Conservation (phyloP, 2,888 invertebrate genomes). For the Drosophila peninsularis region DNA sequence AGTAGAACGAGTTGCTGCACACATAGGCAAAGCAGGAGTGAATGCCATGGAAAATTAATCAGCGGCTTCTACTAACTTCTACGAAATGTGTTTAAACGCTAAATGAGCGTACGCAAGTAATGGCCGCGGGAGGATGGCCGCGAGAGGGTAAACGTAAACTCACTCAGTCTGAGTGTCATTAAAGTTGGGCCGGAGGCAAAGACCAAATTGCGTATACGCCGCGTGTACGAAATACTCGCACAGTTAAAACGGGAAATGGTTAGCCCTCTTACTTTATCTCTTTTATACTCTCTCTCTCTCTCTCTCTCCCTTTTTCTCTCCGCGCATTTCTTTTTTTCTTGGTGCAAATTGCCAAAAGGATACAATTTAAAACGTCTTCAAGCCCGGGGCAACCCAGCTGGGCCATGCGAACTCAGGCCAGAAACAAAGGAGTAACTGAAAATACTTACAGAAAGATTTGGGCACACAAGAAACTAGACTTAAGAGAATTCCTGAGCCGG, state of each 20-base stretch:
- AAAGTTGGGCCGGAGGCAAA: slow-evolving; percentile 30
- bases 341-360: slow-evolving; percentile 49
- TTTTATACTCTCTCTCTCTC: not conserved
- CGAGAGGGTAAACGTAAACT: slow-evolving; percentile 17
- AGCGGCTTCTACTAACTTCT: slow-evolving; percentile 24
- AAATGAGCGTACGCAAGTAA: slow-evolving; percentile 45
- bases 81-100: slow-evolving; percentile 48
- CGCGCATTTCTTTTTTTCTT: slow-evolving; percentile 3
- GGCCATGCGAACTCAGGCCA: slow-evolving; percentile 11
- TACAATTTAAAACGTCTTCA: slow-evolving; percentile 45
- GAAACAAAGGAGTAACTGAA: slow-evolving; percentile 6
- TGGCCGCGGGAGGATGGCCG: not conserved
- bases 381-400: slow-evolving; percentile 24
- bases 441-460: slow-evolving; percentile 2
- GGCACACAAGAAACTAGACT: not conserved
- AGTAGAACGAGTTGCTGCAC: not conserved
- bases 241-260: slow-evolving; percentile 44
- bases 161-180: slow-evolving; percentile 29
- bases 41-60: slow-evolving; percentile 48
- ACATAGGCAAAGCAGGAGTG: not conserved
- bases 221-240: slow-evolving; percentile 36
- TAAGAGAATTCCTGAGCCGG: not conserved
- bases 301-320: not conserved
- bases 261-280: slow-evolving; percentile 11
- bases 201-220: slow-evolving; percentile 51